These are phyloP conservation scores for Cygnus olor DNA, from an alignment of 2,797 vertebrate genomes.

Conservation along the genomic window DNA sequence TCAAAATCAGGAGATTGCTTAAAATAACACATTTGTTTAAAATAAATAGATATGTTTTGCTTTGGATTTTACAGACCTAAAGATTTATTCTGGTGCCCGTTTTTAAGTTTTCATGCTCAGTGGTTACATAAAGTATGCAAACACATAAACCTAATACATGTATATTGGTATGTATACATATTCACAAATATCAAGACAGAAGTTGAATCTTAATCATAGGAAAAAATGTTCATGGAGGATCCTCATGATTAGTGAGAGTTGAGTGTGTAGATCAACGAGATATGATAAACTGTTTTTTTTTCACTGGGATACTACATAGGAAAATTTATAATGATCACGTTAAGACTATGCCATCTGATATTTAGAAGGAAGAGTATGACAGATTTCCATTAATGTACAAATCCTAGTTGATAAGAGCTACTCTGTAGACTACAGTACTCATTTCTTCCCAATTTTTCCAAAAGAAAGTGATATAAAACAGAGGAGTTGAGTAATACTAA, in stretches of 20 bases:
- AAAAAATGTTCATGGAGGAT: background rate
- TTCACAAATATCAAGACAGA: background rate
- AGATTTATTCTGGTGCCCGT: background rate
- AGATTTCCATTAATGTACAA: background rate
- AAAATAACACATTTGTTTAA: background rate
- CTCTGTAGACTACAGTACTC: background rate
- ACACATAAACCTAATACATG: background rate
- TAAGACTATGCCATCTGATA: background rate
- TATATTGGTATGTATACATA: background rate
- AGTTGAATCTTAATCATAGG: background rate
- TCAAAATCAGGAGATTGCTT: background rate
- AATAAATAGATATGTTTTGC: background rate
- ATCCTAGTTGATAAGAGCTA: background rate
- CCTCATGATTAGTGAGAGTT: background rate
- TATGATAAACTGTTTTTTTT: background rate
- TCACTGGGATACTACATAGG: background rate
- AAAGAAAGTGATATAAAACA: background rate
- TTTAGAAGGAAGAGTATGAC: background rate
- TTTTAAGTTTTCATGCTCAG: background rate
- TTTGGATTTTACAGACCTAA: background rate
- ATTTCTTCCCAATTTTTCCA: background rate
- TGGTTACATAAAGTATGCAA: background rate
- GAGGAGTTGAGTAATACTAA: background rate
- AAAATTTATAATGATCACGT: background rate
- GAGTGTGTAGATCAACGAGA: background rate